Base-by-base conservation (phyloP, 1,140 invertebrate species). In the Apocrypta bakeri region DNA sequence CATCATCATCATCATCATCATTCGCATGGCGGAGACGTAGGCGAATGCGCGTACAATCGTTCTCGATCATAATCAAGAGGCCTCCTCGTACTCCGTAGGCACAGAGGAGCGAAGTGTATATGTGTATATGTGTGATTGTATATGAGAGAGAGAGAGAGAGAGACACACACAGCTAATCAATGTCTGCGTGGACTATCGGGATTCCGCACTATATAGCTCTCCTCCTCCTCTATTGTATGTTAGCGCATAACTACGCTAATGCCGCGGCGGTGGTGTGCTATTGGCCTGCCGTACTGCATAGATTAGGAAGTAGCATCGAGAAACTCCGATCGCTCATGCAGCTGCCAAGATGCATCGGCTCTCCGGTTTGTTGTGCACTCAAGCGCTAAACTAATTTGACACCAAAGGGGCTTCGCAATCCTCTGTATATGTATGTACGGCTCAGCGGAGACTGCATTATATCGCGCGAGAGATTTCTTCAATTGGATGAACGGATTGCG, bases 261-360 rank as follows among this genome's bases (percentile, higher is more conserved):
- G 83, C 82, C 85, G 78, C 85, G 6, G 25, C 84, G 83, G 48
- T 6, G 9, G 33, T 37, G 48, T 56, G 48, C 86, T 88, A 86
- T 88, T 83, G 42, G 24, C 7, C 86, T 88, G 85, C 77, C 85
- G 17, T 11, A 81, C 85, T 27, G 17, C 86, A 87, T 88, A 87
- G 86, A 87, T 88, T 87, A 89, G 87, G 84, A 84, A 86, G 86
- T 87, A 88, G 86, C 88, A 85, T 81, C 81, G 66, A 56, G 48
- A 82, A 85, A 87, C 86, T 85, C 84, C 82, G 83, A 86, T 88
- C 85, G 68, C 84, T 82, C 64, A 83, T 88, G 79, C 71, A 84
- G 33, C 17, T 1, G 40, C 56, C 31, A 27, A 31, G 31, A 56
- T 69, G 64, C 17, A 77, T 77, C n/a, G 33, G 21, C 7, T 6